Conservation (phyloP, 2,113 vertebrate genomes). For the Bambusicola thoracicus region DNA sequence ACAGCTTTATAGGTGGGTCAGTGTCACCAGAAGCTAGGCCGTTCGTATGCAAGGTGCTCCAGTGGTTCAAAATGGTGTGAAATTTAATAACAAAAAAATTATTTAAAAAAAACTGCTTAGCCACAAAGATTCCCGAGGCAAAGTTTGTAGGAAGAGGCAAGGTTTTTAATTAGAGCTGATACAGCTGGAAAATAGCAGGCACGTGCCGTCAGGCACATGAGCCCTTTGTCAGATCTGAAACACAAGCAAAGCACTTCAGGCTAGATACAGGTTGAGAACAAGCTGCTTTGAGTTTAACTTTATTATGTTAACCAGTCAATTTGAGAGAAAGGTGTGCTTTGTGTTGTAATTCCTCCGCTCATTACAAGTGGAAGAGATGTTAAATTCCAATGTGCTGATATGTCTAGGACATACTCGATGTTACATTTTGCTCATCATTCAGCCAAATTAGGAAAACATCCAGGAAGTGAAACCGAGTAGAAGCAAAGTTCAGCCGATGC, state of each 20-base stretch:
- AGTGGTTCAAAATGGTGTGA: neutral
- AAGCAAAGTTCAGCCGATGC: neutral
- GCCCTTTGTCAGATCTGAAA: conserved; percentile 39
- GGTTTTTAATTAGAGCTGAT: conserved; percentile 51
- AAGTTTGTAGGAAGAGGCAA: conserved; percentile 42
- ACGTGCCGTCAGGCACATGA: conserved; percentile 8
- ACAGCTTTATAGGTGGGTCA: neutral
- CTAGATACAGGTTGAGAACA: conserved; percentile 32
- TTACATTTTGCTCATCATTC: neutral
- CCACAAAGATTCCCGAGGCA: neutral
- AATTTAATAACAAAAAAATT: neutral
- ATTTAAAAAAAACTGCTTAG: neutral
- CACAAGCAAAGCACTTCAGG: conserved; percentile 41
- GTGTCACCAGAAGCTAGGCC: neutral
- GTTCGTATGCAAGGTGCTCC: neutral
- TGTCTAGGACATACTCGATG: neutral
- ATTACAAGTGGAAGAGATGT: neutral
- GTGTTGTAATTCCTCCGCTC: conserved; percentile 25
- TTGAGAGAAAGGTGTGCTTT: conserved; percentile 42
- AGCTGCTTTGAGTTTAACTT: conserved; percentile 29
- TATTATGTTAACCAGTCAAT: conserved; percentile 38
- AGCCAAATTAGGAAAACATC: conserved; percentile 7
- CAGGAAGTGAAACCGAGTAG: neutral
- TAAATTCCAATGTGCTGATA: conserved; percentile 31
- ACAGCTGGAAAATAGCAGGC: conserved; percentile 25